phyloP scores from a whole-genome alignment of 2,888 invertebrate species.

The Molorchus minor region DNA sequence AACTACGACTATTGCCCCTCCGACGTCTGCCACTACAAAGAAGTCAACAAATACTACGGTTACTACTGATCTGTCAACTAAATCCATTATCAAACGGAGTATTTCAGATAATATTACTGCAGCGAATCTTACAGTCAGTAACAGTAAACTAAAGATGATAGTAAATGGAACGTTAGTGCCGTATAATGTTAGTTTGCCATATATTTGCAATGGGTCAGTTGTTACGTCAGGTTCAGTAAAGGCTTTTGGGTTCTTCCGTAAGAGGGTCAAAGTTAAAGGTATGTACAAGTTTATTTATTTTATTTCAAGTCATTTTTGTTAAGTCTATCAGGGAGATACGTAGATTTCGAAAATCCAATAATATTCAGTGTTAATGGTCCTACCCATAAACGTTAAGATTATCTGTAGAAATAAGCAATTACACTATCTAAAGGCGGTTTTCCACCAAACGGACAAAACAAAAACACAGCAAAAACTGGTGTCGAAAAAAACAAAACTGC shows the following conservation, averaged over 20 bases:
- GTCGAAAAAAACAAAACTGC: too few relatives aligned
- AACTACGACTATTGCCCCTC: slow-evolving; percentile 36
- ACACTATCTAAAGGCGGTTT: too few relatives aligned
- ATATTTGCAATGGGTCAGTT: slow-evolving; percentile 69
- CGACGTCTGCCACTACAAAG: slow-evolving; percentile 37
- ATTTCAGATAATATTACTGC: slow-evolving; percentile 3
- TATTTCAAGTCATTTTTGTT: slow-evolving; percentile 8
- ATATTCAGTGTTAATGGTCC: too few relatives aligned
- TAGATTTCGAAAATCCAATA: too few relatives aligned
- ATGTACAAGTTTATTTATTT: slow-evolving; percentile 43
- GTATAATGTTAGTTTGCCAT: slow-evolving; percentile 61
- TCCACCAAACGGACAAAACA: too few relatives aligned
- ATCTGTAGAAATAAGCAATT: too few relatives aligned
- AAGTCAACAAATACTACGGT: slow-evolving; percentile 29
- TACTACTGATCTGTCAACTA: slow-evolving; percentile 33
- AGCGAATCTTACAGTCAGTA: background rate
- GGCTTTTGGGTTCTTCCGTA: slow-evolving; percentile 78
- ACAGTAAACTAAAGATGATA: slow-evolving; percentile 37
- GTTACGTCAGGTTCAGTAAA: slow-evolving; percentile 73
- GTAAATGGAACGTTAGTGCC: slow-evolving; percentile 53
- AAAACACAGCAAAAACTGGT: too few relatives aligned
- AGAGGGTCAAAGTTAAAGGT: slow-evolving; percentile 75
- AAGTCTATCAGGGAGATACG: too few relatives aligned
- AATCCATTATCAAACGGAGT: slow-evolving; percentile 39
- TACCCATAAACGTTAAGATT: too few relatives aligned